Evolutionary conservation across 1,140 invertebrate species (phyloP), one percentile per base, ranked within the genome.

Genomic region (Cyclina sinensis): DNA sequence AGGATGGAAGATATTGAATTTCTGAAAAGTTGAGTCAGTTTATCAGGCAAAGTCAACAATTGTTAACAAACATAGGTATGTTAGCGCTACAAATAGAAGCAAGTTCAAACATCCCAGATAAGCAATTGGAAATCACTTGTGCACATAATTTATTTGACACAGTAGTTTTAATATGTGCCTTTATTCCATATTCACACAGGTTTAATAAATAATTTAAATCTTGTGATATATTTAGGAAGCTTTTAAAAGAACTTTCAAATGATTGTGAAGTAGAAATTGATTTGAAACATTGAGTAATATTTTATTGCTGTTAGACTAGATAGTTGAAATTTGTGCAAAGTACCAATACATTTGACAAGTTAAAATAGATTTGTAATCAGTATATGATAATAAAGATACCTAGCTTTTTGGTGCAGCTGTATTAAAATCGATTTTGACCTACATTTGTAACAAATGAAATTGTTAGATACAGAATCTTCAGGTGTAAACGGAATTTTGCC

Each of bases 41-140:
- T 84, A 84, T 84, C 82, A 21, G 24, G 32, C 46, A 73, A 68
- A 48, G 82, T 84, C 82, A 84, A 84, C 43, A 84, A 43, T 35
- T 84, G 24, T 70, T 73, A 48, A 43, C 39, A 73, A 73, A 70
- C 46, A 68, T 84, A 84, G 65, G 43, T 74, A 16, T 21, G 30
- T 16, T 48, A 73, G 32, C 39, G 73, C 35, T 43, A 18, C 32
- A 21, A 59, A 37, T 62, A 11, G 51, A 81, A 24, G n/a, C 79
- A 81, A 14, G 51, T 57, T 57, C 32, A 62, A 65, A 59, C 79
- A 81, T 30, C 35, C 18, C 32, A 14, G 37, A 79, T 54, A 54
- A 51, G 11, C 54, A 0, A 79, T 79, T 81, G n/a, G 14, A 62
- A 62, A 81, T 62, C 54, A 62, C 39, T 59, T 65, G 14, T 62